phyloP scores from a whole-genome alignment of 2,797 vertebrate genomes.

The Nyctalus aviator region DNA sequence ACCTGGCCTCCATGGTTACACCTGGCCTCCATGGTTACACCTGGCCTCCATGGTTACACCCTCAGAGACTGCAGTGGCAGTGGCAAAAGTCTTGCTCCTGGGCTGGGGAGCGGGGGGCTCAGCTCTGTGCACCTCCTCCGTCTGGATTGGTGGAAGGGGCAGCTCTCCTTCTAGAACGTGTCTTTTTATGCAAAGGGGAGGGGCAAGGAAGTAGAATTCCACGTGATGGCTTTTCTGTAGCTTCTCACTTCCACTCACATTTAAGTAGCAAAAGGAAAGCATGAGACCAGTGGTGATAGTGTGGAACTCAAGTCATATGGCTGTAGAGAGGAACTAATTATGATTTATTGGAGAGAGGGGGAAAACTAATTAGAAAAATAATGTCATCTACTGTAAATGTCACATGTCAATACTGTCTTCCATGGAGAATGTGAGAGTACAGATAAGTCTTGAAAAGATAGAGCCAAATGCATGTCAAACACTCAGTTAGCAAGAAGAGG shows the following conservation, averaged over 20 bases:
- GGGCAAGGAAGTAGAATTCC: background rate
- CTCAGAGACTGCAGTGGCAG: background rate
- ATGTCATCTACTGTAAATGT: background rate
- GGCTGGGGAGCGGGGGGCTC: background rate
- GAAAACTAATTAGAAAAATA: background rate
- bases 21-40: background rate
- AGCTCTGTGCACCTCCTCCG: background rate
- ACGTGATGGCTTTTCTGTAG: background rate
- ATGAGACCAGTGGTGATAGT: background rate
- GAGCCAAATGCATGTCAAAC: background rate
- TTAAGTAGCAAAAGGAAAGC: constrained; percentile 13
- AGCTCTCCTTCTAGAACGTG: background rate
- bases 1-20: background rate
- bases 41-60: background rate
- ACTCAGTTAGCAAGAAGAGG: background rate
- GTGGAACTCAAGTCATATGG: background rate
- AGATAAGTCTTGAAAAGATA: background rate
- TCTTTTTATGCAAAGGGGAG: constrained; percentile 13
- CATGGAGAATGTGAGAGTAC: background rate
- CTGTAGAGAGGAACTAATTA: background rate
- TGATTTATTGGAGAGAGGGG: background rate
- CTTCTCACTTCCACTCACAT: background rate
- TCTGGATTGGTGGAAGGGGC: background rate
- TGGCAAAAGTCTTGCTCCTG: background rate
- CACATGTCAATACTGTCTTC: background rate